Base-by-base conservation (phyloP, 1,140 invertebrate genomes). In the Zaprionus africanus region DNA sequence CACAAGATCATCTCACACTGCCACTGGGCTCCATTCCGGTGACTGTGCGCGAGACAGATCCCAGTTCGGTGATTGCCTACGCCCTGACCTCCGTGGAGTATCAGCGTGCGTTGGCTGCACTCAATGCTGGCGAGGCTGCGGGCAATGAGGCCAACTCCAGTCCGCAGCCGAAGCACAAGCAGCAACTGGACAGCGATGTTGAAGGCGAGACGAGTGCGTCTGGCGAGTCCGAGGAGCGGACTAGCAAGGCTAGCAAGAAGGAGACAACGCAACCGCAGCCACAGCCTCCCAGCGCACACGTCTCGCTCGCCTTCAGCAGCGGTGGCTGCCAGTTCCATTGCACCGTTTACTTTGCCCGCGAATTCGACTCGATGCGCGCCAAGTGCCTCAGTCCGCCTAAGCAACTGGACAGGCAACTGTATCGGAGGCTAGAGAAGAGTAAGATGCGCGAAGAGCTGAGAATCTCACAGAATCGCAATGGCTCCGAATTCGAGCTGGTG, bases 1-100 rank as follows among this genome's bases (percentile, higher is more conserved):
- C 93, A 4, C 93, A 94, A 80, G 96, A 97, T 88, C 96, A 97
- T 92, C 94, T 96, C 81, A 93, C 94, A 1, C 86, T 95, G 24
- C 93, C 94, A 1, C 67, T 93, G 43, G 94, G 94, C 36, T 91
- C 94, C 38, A 94, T 96, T 17, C 96, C 96, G 1, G 94, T 98
- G 9, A 94, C 97, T 12, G 96, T 98, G 0, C 96, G 96, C 76
- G 97, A 98, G 90, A 95, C 95, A 15, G 97, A 99, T 92, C 96
- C 96, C 1, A 98, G 97, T 76, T 98, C 98, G 1, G 96, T 99
- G 56, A 97, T 99, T 67, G 97, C 98, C 0, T 98, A 97, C 90
- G 95, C 97, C 5, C 88, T 99, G 1, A 94, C 95, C 64, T 96
- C 96, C 0, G 86, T 92, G 22, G 96, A 97, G 43, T 97, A 97